These are phyloP conservation scores for Thryonomys swinderianus DNA, from an alignment of 2,113 vertebrate genomes.

Conservation along the genomic window DNA sequence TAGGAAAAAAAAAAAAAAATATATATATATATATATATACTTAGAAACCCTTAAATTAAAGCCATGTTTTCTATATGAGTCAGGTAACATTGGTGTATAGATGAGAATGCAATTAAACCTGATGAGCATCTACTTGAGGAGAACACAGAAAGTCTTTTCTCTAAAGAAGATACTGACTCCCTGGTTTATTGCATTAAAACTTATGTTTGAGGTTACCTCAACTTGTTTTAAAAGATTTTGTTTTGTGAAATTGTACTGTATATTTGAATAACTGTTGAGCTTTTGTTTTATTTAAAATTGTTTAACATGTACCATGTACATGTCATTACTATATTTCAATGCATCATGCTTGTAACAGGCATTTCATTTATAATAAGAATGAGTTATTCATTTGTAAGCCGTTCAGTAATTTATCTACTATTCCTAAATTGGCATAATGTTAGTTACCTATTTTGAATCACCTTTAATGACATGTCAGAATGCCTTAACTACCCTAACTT, in stretches of 20 bases:
- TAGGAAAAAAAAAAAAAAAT: conserved; percentile 81
- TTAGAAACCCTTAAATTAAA: conserved; percentile 89
- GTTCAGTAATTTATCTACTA: conserved; percentile 87
- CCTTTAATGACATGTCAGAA: conserved; percentile 87
- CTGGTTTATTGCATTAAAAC: conserved; percentile 89
- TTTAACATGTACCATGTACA: conserved; percentile 93
- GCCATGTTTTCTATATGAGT: conserved; percentile 90
- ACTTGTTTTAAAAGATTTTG: conserved; percentile 87
- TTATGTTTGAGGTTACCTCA: conserved; percentile 90
- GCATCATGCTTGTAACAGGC: conserved; percentile 94
- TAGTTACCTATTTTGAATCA: conserved; percentile 85
- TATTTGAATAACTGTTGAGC: conserved; percentile 89
- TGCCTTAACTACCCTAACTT: conserved; percentile 91
- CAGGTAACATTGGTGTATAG: conserved; percentile 88
- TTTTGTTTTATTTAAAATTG: conserved; percentile 89
- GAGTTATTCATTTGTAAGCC: conserved; percentile 88
- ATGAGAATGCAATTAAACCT: conserved; percentile 85
- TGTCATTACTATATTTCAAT: conserved; percentile 89
- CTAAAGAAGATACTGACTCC: conserved; percentile 85
- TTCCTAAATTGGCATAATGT: conserved; percentile 87
- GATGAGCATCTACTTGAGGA: conserved; percentile 83
- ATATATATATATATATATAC: conserved; percentile 72
- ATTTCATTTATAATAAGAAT: conserved; percentile 88
- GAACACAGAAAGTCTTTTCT: conserved; percentile 75
- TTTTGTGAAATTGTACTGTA: conserved; percentile 90